Evolutionary conservation across 2,888 invertebrate genomes (phyloP).

Genomic region (Lacanobia oleracea): DNA sequence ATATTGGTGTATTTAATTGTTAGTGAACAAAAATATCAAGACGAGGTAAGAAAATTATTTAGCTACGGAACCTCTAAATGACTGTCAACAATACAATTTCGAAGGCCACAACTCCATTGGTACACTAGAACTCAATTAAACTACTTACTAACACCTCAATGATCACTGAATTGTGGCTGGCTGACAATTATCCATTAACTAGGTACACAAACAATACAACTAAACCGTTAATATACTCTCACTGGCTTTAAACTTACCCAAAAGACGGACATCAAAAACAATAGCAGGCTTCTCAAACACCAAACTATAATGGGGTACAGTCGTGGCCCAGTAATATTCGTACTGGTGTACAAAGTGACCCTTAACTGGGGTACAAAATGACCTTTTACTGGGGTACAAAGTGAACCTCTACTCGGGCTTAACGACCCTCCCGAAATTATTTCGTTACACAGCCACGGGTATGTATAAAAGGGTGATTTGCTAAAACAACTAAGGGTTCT

Average conservation of each 20-base stretch:
- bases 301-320: constrained; percentile 22
- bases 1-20: too few relatives aligned
- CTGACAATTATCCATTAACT: neutral
- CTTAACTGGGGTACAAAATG: constrained; percentile 32
- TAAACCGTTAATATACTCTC: constrained; percentile 11
- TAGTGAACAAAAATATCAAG: neutral
- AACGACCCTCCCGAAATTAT: constrained; percentile 56
- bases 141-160: constrained; percentile 17
- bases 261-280: constrained; percentile 33
- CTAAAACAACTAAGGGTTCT: constrained; percentile 44
- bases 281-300: constrained; percentile 21
- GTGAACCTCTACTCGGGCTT: constrained; percentile 39
- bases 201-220: neutral
- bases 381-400: constrained; percentile 43
- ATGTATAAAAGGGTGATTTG: constrained; percentile 51
- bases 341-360: constrained; percentile 31
- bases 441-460: constrained; percentile 43
- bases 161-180: constrained; percentile 4
- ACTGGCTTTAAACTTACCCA: constrained; percentile 13
- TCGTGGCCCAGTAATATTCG: constrained; percentile 37
- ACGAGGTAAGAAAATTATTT: too few relatives aligned
- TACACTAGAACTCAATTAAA: constrained; percentile 13
- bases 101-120: neutral
- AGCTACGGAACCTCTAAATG: neutral
- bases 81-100: neutral